Evolutionary conservation across 2,797 vertebrate genomes (phyloP).

Genomic region (Rhodeus uyekii): DNA sequence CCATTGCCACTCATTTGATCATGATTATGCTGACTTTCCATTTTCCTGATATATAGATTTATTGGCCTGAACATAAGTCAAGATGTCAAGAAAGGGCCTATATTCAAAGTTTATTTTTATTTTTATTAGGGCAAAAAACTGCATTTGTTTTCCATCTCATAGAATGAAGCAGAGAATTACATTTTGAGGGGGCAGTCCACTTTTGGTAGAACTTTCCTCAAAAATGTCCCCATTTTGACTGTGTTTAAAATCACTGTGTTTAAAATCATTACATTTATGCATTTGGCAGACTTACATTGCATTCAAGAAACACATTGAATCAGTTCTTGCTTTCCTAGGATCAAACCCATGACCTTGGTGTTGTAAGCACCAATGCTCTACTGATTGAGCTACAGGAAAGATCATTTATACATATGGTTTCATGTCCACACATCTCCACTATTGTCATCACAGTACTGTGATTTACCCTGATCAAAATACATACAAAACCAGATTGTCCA

Average conservation of each 20-base stretch:
- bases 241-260: too few relatives aligned
- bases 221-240: not conserved
- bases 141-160: constrained; percentile 32
- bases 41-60: constrained; percentile 60
- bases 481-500: not conserved
- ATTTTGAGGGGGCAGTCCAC: not conserved
- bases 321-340: too few relatives aligned
- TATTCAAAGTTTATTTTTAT: constrained; percentile 20
- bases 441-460: not conserved
- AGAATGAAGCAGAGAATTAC: constrained; percentile 5
- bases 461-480: not conserved
- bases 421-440: too few relatives aligned
- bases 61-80: constrained; percentile 64
- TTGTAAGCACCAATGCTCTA: too few relatives aligned
- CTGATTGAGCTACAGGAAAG: too few relatives aligned
- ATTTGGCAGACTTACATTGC: too few relatives aligned
- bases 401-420: too few relatives aligned
- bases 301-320: too few relatives aligned
- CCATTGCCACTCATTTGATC: constrained; percentile 58
- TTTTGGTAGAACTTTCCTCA: not conserved
- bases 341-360: too few relatives aligned
- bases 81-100: constrained; percentile 52
- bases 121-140: not conserved
- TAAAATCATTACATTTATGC: too few relatives aligned
- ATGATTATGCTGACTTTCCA: constrained; percentile 63